Evolutionary conservation across 2,888 invertebrate genomes (phyloP).

Genomic region (Leucania comma): DNA sequence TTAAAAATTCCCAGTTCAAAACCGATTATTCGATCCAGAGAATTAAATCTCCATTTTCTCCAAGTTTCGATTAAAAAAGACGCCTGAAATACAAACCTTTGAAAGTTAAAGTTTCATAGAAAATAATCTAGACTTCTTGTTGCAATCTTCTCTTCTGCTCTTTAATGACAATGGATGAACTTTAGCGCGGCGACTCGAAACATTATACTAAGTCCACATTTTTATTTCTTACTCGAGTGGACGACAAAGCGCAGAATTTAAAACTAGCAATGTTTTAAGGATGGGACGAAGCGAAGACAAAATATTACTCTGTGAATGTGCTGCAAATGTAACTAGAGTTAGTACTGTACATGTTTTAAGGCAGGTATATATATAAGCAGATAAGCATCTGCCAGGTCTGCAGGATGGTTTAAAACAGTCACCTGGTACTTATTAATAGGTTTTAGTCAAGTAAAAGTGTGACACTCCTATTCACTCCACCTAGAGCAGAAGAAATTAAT

Average conservation of each 20-base stretch:
- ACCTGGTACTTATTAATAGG: no score
- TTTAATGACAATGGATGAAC: conserved; percentile 40
- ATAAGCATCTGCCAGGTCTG: no score
- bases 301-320: conserved; percentile 36
- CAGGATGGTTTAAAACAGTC: no score
- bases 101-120: conserved; percentile 4
- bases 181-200: conserved; percentile 33
- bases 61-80: neutral
- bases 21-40: neutral
- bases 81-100: neutral
- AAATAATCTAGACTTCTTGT: conserved; percentile 26
- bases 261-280: conserved; percentile 50
- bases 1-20: no score
- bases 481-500: no score
- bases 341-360: neutral
- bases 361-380: neutral
- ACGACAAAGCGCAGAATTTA: conserved; percentile 26
- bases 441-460: no score
- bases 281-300: conserved; percentile 30
- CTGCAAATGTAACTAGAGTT: conserved; percentile 32
- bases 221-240: conserved; percentile 39
- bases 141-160: conserved; percentile 25
- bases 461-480: no score
- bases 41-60: neutral
- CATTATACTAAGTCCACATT: conserved; percentile 49